Evolutionary conservation across 1,140 invertebrate species (phyloP), one percentile per base, ranked within the genome.

Genomic region (Danaus plexippus): DNA sequence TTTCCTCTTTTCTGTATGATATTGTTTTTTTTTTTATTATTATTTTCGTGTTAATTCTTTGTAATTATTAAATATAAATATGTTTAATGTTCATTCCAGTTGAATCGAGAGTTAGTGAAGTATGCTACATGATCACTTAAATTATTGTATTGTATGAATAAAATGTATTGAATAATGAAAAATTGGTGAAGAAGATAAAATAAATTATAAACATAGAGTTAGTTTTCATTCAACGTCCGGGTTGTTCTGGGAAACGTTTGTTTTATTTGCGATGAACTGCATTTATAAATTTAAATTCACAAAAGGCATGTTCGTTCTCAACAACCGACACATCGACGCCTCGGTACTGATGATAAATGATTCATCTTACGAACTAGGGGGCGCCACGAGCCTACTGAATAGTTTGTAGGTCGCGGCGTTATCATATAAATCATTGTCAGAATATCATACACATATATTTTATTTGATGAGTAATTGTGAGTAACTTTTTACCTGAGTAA

Each of bases 11-110:
- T 75, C 22, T 83, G 73, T 81, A 83, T 67, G 71, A 76, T 77
- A 73, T 66, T 77, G 73, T 75, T 78, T 77, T 75, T 80, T 78
- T 80, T 83, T 75, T 86, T 83, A 75, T n/a, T n/a, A n/a, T n/a
- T n/a, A n/a, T n/a, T n/a, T n/a, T n/a, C n/a, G n/a, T 69, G 81
- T 86, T 86, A 85, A 79, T 85, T 85, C 74, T 78, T 84, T 81
- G 66, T 80, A 79, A 81, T 71, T 80, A 83, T 73, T 75, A 70
- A 72, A 81, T 81, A 80, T 75, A 75, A 82, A 77, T 78, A 84
- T 81, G 74, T 85, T 83, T 84, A 85, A 83, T 69, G 78, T 86
- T 86, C 83, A 86, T 86, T 86, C 83, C 83, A 86, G 73, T 83
- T 83, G 78, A 83, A 83, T 82, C 82, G 80, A 85, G 75, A 72